Evolutionary conservation across 2,113 vertebrate genomes (phyloP).

Genomic region (Hippolais icterina): DNA sequence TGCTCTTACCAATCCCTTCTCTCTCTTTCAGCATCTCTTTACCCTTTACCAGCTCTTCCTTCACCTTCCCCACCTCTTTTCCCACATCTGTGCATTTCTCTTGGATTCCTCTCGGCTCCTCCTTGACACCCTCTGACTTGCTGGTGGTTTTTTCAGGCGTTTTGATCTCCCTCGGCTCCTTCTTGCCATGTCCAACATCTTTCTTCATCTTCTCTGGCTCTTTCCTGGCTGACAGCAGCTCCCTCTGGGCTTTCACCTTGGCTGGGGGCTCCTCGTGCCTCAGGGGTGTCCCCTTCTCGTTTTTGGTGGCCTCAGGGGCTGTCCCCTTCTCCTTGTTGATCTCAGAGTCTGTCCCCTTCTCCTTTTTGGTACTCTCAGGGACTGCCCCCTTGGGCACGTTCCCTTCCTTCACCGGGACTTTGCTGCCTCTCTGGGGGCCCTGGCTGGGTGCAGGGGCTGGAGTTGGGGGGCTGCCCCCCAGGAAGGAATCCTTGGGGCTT

Average conservation of each 20-base stretch:
- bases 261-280: not conserved
- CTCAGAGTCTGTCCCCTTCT: not conserved
- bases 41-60: not conserved
- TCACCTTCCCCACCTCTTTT: conserved; percentile 32
- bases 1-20: not conserved
- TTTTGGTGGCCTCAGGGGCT: not conserved
- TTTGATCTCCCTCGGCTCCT: not conserved
- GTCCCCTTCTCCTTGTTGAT: not conserved
- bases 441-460: not conserved
- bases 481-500: not conserved
- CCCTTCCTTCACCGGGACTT: not conserved
- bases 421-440: not conserved
- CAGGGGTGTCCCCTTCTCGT: not conserved
- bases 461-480: not conserved
- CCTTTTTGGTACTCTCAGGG: not conserved
- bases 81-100: conserved; percentile 4
- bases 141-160: not conserved
- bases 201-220: not conserved
- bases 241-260: not conserved
- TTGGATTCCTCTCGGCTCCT: not conserved
- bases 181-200: not conserved
- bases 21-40: not conserved
- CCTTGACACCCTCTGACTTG: not conserved
- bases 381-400: not conserved
- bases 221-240: not conserved